phyloP scores from a whole-genome alignment of 1,140 invertebrate species.

The Drosophila ananassae region DNA sequence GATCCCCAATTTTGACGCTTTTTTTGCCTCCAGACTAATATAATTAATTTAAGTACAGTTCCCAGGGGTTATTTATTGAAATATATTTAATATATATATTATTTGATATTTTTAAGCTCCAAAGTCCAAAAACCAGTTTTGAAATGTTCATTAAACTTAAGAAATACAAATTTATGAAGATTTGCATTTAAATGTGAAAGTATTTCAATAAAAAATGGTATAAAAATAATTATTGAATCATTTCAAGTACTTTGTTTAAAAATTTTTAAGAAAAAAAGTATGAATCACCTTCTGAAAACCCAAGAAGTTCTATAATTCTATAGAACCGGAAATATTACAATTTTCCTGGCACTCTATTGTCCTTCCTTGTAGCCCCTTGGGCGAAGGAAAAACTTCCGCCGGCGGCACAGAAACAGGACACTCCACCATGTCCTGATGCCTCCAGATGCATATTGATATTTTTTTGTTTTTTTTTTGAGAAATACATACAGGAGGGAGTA shows the following conservation, averaged over 20 bases:
- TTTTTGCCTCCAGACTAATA: too few relatives aligned
- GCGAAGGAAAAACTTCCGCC: conserved; percentile 2
- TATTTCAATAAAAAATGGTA: background rate
- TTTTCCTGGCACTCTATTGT: background rate
- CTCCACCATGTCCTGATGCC: background rate
- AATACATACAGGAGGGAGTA: conserved; percentile 5
- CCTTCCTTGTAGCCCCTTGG: background rate
- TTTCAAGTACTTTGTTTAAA: too few relatives aligned
- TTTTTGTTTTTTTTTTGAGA: conserved; percentile 32
- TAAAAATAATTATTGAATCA: too few relatives aligned
- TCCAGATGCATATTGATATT: conserved; percentile 62
- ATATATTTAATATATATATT: too few relatives aligned
- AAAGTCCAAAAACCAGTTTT: background rate
- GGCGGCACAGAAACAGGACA: conserved; percentile 18
- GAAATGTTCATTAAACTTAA: background rate
- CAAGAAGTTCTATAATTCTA: too few relatives aligned
- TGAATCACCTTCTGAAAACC: too few relatives aligned
- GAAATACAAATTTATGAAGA: background rate
- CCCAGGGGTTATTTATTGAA: too few relatives aligned
- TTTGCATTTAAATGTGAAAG: background rate
- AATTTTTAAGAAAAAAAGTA: background rate
- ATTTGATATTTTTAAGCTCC: too few relatives aligned
- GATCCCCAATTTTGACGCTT: too few relatives aligned
- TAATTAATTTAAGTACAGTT: too few relatives aligned
- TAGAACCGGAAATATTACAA: background rate